Conservation (phyloP, 2,888 invertebrate genomes). For the Synergus itoensis region DNA sequence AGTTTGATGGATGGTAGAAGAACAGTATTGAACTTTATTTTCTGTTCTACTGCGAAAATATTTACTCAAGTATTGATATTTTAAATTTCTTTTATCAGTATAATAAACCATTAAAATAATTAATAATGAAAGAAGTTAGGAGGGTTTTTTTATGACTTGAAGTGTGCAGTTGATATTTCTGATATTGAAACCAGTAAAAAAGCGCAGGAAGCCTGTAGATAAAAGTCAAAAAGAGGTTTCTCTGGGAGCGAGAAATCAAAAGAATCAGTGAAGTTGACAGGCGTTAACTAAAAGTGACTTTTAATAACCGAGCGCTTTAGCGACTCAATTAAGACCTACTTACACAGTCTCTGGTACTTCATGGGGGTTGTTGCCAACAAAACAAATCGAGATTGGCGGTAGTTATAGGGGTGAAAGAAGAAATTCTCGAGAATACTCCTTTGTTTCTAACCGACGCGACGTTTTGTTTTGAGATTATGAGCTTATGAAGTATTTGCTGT, state of each 20-base stretch:
- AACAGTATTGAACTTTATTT: neutral
- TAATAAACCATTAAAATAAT: neutral
- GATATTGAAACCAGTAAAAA: neutral
- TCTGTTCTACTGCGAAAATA: neutral
- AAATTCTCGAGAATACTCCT: slow-evolving; percentile 49
- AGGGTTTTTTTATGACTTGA: neutral
- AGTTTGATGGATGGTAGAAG: neutral
- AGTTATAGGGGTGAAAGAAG: slow-evolving; percentile 40
- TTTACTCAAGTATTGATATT: neutral
- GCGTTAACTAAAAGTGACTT: slow-evolving; percentile 63
- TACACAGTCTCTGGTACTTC: slow-evolving; percentile 22
- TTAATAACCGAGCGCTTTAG: slow-evolving; percentile 64
- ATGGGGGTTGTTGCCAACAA: slow-evolving; percentile 48
- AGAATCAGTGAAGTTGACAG: slow-evolving; percentile 46
- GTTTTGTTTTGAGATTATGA: slow-evolving; percentile 68
- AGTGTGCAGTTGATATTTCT: neutral
- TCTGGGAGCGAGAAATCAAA: slow-evolving; percentile 44
- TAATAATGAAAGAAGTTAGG: neutral
- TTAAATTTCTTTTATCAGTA: too few species aligned
- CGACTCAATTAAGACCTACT: slow-evolving; percentile 43
- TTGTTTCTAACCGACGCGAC: slow-evolving; percentile 58
- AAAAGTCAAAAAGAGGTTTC: slow-evolving; percentile 42
- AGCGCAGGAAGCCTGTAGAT: slow-evolving; percentile 45
- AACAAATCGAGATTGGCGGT: slow-evolving; percentile 29
- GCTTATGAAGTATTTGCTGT: slow-evolving; percentile 70